Conservation (phyloP, 2,888 invertebrate genomes). For the Pterobdella sp. region DNA sequence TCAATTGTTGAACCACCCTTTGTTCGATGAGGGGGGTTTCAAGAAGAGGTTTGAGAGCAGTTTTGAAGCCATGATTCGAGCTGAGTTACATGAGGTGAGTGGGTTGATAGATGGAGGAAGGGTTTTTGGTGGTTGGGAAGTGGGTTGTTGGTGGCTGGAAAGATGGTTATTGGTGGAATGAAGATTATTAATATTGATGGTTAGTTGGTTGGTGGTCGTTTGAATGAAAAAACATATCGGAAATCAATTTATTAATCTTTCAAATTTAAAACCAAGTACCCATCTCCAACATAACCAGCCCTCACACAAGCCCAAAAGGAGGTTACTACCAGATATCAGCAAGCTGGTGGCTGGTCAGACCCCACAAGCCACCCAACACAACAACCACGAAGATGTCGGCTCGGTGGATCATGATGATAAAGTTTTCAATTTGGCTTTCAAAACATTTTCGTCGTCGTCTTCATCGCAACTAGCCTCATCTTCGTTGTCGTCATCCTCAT, state of each 20-base stretch:
- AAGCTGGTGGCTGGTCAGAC: too few relatives aligned
- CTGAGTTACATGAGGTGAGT: background rate
- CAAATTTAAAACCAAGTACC: too few relatives aligned
- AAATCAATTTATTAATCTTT: too few relatives aligned
- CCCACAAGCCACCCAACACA: background rate
- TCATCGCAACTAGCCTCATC: background rate
- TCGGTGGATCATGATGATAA: too few relatives aligned
- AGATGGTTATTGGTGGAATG: background rate
- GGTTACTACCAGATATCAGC: background rate
- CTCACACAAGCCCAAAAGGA: background rate
- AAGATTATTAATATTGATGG: too few relatives aligned
- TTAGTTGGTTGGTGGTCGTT: too few relatives aligned
- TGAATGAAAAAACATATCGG: too few relatives aligned
- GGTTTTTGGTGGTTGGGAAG: background rate
- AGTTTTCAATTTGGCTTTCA: background rate
- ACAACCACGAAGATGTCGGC: too few relatives aligned
- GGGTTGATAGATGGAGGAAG: background rate
- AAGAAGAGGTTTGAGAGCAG: background rate
- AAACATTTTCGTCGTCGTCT: background rate
- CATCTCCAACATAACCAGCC: too few relatives aligned
- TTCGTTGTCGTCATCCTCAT: background rate
- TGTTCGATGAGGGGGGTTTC: slow-evolving; percentile 19
- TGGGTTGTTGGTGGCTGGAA: background rate
- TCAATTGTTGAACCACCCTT: slow-evolving; percentile 5
- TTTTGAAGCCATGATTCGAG: slow-evolving; percentile 12